Conservation (phyloP, 2,797 vertebrate species). For the Coregonus ussuriensis region DNA sequence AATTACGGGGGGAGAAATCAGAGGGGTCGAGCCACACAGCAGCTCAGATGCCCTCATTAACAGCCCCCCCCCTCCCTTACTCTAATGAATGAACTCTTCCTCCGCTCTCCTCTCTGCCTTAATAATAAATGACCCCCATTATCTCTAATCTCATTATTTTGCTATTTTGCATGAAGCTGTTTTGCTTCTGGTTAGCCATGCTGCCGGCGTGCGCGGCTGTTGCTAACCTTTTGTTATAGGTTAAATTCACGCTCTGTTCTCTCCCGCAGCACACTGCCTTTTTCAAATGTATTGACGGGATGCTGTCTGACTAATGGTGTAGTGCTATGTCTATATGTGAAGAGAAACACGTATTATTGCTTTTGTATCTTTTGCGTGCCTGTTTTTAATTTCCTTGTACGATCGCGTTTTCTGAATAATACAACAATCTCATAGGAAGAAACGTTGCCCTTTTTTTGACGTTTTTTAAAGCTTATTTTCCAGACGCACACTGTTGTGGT, state of each 20-base stretch:
- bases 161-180: constrained; percentile 36
- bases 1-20: constrained; percentile 22
- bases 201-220: neutral
- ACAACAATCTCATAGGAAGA: neutral
- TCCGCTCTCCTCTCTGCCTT: constrained; percentile 39
- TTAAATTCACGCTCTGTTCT: neutral
- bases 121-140: constrained; percentile 50
- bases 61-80: neutral
- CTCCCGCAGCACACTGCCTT: neutral
- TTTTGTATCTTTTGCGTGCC: neutral
- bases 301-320: neutral
- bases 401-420: neutral
- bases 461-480: neutral
- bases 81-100: constrained; percentile 33
- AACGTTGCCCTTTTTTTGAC: neutral
- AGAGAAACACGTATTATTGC: neutral
- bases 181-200: constrained; percentile 35
- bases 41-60: neutral
- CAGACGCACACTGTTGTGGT: neutral
- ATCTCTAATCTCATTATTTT: constrained; percentile 66
- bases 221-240: neutral
- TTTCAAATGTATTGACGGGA: constrained; percentile 21
- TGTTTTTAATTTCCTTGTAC: neutral
- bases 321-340: neutral
- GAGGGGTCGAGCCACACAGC: constrained; percentile 18